A percentile compares a stretch with the other conserved stretches of the same genome.
phyloP scores from a whole-genome alignment of 2,113 vertebrate genomes.

The Cnemophilus loriae region DNA sequence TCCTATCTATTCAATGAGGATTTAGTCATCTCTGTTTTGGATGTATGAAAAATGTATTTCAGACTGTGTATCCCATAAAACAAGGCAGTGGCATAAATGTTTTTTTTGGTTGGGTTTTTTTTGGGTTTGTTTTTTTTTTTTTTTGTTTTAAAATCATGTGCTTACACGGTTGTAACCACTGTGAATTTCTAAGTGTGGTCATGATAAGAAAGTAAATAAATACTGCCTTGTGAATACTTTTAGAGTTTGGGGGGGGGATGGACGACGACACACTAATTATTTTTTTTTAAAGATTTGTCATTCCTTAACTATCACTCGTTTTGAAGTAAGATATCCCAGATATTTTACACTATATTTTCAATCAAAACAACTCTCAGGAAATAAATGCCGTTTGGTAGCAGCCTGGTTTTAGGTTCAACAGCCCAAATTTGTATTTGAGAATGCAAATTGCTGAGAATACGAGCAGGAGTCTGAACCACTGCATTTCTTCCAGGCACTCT shows the following conservation, averaged over 20 bases:
- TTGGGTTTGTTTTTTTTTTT: background rate
- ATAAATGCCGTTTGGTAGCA: background rate
- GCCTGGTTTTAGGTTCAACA: background rate
- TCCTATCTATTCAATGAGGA: background rate
- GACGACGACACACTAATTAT: no score
- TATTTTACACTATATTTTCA: background rate
- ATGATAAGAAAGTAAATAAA: background rate
- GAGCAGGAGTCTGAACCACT: background rate
- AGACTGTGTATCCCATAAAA: background rate
- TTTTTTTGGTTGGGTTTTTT: background rate
- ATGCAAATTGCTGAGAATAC: background rate
- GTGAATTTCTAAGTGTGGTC: background rate
- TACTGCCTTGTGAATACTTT: background rate
- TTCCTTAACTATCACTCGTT: background rate
- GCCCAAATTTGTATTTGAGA: background rate
- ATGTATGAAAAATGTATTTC: background rate
- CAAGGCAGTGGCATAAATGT: background rate
- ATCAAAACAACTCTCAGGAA: background rate
- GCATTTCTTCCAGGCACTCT: background rate
- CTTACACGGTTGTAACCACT: background rate
- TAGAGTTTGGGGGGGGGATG: no score
- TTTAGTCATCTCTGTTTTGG: background rate
- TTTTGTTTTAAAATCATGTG: background rate
- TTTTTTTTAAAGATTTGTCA: background rate
- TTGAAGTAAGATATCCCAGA: conserved; percentile 13